phyloP scores from a whole-genome alignment of 2,113 vertebrate species.

The Struthio camelus region DNA sequence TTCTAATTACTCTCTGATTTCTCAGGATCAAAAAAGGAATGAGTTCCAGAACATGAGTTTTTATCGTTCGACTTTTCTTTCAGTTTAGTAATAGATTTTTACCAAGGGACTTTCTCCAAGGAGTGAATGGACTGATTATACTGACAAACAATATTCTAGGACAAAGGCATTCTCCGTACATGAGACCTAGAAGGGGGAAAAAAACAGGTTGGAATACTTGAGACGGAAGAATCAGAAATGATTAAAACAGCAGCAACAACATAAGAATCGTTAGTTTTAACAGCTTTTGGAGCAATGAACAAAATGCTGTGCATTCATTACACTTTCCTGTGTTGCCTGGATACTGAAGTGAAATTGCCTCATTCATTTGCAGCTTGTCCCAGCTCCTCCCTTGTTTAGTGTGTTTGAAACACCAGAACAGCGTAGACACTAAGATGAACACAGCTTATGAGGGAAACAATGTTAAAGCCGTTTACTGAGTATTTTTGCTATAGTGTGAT shows the following conservation, averaged over 20 bases:
- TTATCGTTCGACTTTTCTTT: neutral
- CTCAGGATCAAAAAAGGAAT: neutral
- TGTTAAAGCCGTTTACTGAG: neutral
- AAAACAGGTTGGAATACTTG: neutral
- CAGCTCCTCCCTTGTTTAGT: neutral
- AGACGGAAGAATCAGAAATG: neutral
- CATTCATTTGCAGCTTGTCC: neutral
- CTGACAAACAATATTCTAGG: neutral
- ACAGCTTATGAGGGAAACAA: neutral
- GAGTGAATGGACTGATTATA: neutral
- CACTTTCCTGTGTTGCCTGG: conserved; percentile 20
- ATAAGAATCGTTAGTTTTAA: neutral
- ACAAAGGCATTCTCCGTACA: neutral
- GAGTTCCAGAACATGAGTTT: neutral
- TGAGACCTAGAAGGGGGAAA: neutral
- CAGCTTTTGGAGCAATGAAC: conserved; percentile 7
- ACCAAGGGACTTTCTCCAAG: neutral
- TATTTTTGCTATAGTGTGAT: neutral
- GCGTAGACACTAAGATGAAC: neutral
- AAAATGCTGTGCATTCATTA: neutral
- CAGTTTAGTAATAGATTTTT: neutral
- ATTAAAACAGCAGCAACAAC: neutral
- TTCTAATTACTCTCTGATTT: neutral
- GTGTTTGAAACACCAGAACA: neutral
- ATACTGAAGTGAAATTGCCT: conserved; percentile 20